These are phyloP conservation scores for Limnothrissa miodon DNA, from an alignment of 2,113 vertebrate species.

Conservation along the genomic window DNA sequence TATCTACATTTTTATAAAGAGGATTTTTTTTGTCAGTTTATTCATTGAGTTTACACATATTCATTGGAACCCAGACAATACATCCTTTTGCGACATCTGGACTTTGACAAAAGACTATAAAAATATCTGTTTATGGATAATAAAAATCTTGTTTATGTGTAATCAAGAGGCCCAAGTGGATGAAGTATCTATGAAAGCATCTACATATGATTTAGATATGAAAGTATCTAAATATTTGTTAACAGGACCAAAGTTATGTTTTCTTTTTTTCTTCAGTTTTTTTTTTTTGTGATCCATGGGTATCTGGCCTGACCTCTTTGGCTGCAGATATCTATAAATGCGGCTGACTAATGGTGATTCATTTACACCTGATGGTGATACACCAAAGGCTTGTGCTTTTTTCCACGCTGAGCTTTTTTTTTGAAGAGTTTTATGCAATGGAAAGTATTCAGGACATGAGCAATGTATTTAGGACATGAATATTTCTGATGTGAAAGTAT, in stretches of 20 bases:
- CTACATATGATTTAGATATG: too few relatives aligned
- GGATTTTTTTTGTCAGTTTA: too few relatives aligned
- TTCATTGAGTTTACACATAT: too few relatives aligned
- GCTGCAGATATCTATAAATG: background rate
- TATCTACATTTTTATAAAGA: too few relatives aligned
- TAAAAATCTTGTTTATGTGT: too few relatives aligned
- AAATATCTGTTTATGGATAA: too few relatives aligned
- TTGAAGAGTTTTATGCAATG: background rate
- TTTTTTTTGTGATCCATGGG: background rate
- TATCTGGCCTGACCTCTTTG: background rate
- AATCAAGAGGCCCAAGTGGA: too few relatives aligned
- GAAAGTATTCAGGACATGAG: background rate
- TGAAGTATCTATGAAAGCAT: too few relatives aligned
- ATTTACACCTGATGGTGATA: background rate
- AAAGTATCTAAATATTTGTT: too few relatives aligned
- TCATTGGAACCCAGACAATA: too few relatives aligned
- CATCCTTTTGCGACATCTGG: too few relatives aligned
- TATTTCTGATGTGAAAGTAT: background rate
- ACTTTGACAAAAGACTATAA: too few relatives aligned
- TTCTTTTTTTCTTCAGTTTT: background rate
- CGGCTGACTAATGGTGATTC: background rate
- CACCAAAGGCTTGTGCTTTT: background rate
- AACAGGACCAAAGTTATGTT: background rate
- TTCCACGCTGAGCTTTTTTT: background rate
- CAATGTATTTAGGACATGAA: background rate